Conservation (phyloP, 2,113 vertebrate species). For the Indicator indicator region DNA sequence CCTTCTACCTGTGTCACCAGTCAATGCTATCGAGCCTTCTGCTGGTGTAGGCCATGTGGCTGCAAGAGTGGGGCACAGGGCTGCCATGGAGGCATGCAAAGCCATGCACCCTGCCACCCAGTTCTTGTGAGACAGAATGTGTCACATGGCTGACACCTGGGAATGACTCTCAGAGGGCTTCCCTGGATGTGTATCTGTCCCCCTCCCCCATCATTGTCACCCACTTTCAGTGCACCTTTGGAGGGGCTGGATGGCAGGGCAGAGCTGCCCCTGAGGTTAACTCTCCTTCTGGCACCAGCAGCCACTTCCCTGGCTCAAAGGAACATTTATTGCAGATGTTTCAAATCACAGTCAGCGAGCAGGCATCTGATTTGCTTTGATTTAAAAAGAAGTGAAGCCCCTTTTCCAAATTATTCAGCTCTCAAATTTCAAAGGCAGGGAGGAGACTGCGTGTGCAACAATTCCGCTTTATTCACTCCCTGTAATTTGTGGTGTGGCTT, state of each 20-base stretch:
- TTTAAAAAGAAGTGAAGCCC: constrained; percentile 2
- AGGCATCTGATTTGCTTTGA: neutral
- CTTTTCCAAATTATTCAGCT: constrained; percentile 31
- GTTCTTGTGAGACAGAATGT: neutral
- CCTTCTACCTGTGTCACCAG: accelerated
- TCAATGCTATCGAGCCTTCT: neutral
- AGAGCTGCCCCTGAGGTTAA: neutral
- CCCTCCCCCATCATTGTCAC: neutral
- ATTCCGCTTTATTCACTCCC: constrained; percentile 41
- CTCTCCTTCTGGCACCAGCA: neutral
- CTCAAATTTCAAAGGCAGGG: constrained; percentile 47
- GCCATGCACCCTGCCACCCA: accelerated
- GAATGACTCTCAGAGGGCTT: neutral
- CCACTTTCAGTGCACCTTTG: neutral
- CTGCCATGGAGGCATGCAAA: neutral
- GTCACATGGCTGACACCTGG: accelerated
- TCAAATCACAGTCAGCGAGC: neutral
- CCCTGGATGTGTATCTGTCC: neutral
- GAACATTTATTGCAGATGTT: neutral
- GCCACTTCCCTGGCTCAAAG: accelerated
- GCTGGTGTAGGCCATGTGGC: neutral
- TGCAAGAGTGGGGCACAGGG: too few species aligned
- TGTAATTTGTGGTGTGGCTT: constrained; percentile 46
- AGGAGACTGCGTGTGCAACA: neutral
- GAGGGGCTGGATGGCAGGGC: accelerated